Conservation (phyloP, 2,113 vertebrate species). For the Typhlomys cinereus region DNA sequence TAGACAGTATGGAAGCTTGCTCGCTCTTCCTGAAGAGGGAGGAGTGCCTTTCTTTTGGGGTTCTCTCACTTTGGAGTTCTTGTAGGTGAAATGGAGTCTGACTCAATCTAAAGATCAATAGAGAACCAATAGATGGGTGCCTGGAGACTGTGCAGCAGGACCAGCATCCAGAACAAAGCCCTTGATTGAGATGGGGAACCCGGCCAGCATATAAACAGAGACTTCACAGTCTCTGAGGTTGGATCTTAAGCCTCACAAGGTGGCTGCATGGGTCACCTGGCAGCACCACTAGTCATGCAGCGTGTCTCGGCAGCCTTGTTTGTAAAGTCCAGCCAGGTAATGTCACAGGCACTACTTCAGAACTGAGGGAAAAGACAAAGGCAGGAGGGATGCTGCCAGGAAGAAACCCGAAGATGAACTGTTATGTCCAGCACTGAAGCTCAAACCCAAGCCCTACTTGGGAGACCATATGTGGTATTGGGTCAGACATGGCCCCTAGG, state of each 20-base stretch:
- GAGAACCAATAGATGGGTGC: background rate
- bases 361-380: background rate
- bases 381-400: background rate
- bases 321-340: conserved; percentile 1
- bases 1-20: background rate
- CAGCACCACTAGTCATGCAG: background rate
- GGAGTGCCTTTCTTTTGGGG: background rate
- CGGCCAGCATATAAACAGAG: background rate
- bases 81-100: background rate
- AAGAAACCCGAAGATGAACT: background rate
- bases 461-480: background rate
- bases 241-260: background rate
- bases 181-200: background rate
- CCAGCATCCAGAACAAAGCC: background rate
- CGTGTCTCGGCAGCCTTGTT: background rate
- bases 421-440: background rate
- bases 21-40: background rate
- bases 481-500: background rate
- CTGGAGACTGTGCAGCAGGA: background rate
- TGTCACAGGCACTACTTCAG: background rate
- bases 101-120: background rate
- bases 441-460: background rate
- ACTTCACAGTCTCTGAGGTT: background rate
- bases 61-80: background rate
- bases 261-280: background rate